Percentiles rank a stretch among this genome's conserved stretches.
Evolutionary conservation across 2,113 vertebrate species (phyloP).

Genomic region (Tenebrosternarchus preto): DNA sequence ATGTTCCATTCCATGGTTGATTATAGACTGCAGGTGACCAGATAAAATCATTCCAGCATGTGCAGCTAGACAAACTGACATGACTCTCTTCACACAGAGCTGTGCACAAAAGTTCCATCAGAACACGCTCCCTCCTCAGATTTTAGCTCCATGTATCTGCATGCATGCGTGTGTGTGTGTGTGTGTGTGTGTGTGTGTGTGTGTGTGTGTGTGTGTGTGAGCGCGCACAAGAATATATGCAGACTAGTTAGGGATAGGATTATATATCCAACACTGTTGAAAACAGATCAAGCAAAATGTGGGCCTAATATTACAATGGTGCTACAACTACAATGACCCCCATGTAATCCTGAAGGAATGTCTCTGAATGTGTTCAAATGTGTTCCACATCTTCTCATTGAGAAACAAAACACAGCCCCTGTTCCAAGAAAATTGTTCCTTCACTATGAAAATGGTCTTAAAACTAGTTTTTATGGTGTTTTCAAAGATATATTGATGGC

Average conservation of each 20-base stretch:
- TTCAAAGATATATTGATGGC: slow-evolving; percentile 27
- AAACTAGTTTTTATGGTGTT: background rate
- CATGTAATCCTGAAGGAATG: slow-evolving; percentile 62
- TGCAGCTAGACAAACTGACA: background rate
- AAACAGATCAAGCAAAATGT: slow-evolving; percentile 67
- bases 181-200: background rate
- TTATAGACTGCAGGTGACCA: too few species aligned
- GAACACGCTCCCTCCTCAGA: slow-evolving; percentile 37
- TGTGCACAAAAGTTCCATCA: slow-evolving; percentile 19
- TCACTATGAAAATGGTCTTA: background rate
- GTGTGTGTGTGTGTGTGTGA: background rate
- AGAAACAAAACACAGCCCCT: slow-evolving; percentile 17
- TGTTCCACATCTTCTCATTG: slow-evolving; percentile 37
- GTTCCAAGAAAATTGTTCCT: background rate
- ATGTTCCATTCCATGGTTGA: background rate
- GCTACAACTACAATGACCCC: slow-evolving; percentile 65
- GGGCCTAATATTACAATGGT: slow-evolving; percentile 64
- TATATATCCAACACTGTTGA: slow-evolving; percentile 26
- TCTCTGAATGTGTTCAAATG: slow-evolving; percentile 41
- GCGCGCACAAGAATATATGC: background rate
- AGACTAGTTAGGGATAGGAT: slow-evolving; percentile 23
- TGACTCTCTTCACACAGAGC: slow-evolving; percentile 12
- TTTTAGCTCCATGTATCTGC: background rate
- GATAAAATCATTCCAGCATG: too few species aligned
- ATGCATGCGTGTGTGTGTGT: background rate